These are phyloP conservation scores for Fistularia commersonii DNA, from an alignment of 2,797 vertebrate genomes.

Conservation along the genomic window DNA sequence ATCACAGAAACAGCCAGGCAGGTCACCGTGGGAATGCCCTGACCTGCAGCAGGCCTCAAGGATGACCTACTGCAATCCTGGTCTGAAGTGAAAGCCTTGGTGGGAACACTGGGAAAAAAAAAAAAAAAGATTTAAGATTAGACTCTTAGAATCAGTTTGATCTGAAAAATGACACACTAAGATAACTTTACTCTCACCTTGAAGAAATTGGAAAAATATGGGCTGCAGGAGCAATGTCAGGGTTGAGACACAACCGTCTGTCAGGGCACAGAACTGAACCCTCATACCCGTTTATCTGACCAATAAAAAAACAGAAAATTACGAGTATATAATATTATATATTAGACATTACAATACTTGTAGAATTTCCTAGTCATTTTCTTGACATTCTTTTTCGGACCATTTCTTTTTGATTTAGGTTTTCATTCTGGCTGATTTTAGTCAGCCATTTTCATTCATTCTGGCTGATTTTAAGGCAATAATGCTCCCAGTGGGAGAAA, in stretches of 20 bases:
- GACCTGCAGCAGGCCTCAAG: not conserved
- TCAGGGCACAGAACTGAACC: slow-evolving; percentile 74
- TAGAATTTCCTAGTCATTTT: too few relatives aligned
- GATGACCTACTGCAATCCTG: slow-evolving; percentile 2
- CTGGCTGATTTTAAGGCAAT: too few relatives aligned
- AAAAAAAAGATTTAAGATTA: too few relatives aligned
- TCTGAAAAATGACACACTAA: fast-evolving
- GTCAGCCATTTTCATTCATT: too few relatives aligned
- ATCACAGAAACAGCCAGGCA: slow-evolving; percentile 14
- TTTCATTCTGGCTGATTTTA: too few relatives aligned
- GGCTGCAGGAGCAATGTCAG: slow-evolving; percentile 35
- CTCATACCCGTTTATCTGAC: slow-evolving; percentile 70
- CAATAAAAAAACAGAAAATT: not conserved
- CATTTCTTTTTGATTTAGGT: too few relatives aligned
- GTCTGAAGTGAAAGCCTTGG: not conserved
- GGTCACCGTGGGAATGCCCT: not conserved
- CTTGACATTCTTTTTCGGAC: too few relatives aligned
- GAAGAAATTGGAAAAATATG: slow-evolving; percentile 30
- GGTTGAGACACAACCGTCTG: slow-evolving; percentile 66
- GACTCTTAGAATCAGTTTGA: not conserved
- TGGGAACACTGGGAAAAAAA: slow-evolving; percentile 11
- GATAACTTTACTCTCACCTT: too few relatives aligned
- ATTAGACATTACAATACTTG: too few relatives aligned
- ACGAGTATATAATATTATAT: too few relatives aligned
- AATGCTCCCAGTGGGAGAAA: too few relatives aligned